Evolutionary conservation across 2,888 invertebrate genomes (phyloP).

Genomic region (Heteromurus nitidus): DNA sequence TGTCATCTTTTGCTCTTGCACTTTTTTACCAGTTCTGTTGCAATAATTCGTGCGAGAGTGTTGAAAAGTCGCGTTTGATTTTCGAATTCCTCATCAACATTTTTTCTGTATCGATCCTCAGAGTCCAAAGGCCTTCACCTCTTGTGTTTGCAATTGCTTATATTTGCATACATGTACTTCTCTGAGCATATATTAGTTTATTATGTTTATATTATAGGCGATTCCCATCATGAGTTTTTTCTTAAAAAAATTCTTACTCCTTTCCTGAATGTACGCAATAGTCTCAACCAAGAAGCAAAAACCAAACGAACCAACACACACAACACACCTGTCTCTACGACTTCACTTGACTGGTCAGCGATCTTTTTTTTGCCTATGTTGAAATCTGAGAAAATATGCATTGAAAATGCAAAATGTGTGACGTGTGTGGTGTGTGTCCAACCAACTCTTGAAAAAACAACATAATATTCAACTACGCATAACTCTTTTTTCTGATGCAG

Average conservation of each 20-base stretch:
- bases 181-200: too few species aligned
- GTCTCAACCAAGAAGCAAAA: too few species aligned
- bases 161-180: not conserved
- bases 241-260: not conserved
- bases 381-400: slow-evolving; percentile 33
- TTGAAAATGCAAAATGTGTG: not conserved
- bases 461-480: too few species aligned
- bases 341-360: not conserved
- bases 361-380: not conserved
- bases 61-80: not conserved
- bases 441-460: too few species aligned
- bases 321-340: too few species aligned
- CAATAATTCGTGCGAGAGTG: slow-evolving; percentile 5
- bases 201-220: too few species aligned
- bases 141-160: slow-evolving; percentile 2
- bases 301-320: too few species aligned
- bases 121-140: slow-evolving; percentile 45
- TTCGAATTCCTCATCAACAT: slow-evolving; percentile 20
- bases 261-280: slow-evolving; percentile 31
- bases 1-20: not conserved
- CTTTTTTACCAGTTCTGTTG: not conserved
- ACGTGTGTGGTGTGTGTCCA: slow-evolving; percentile 5
- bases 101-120: slow-evolving; percentile 30
- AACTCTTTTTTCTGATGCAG: not conserved
- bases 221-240: too few species aligned